Evolutionary conservation across 2,113 vertebrate species (phyloP).

Genomic region (Pyrgilauda ruficollis): DNA sequence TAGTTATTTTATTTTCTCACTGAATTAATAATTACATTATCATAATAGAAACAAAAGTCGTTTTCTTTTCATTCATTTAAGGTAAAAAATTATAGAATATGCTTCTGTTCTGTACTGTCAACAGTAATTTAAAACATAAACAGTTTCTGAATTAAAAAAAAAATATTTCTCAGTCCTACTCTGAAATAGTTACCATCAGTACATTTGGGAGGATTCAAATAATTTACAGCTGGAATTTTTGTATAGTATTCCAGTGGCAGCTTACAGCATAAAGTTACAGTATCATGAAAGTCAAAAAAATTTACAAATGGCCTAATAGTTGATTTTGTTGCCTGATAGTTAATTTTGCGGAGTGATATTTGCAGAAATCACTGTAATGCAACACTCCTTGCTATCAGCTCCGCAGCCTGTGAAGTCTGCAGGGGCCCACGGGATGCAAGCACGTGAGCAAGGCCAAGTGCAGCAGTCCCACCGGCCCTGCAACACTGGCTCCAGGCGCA

Average conservation of each 20-base stretch:
- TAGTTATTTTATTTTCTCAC: not conserved
- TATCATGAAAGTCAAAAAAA: not conserved
- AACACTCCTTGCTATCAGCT: not conserved
- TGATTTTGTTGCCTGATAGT: not conserved
- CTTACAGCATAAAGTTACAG: not conserved
- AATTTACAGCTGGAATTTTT: not conserved
- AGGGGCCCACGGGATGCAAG: not conserved
- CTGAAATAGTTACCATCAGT: not conserved
- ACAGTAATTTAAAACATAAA: not conserved
- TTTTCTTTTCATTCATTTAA: not conserved
- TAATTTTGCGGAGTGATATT: not conserved
- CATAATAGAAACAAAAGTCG: not conserved
- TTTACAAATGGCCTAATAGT: not conserved
- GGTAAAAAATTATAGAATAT: not conserved
- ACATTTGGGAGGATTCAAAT: not conserved
- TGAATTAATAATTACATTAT: not conserved
- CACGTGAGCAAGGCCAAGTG: fast-evolving
- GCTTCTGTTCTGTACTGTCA: not conserved
- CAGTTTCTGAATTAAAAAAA: not conserved
- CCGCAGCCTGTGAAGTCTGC: not conserved
- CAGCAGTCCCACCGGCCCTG: fast-evolving
- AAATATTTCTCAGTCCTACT: not conserved
- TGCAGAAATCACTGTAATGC: not conserved
- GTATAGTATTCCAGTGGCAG: not conserved
- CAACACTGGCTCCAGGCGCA: fast-evolving